Percentiles rank a stretch among this genome's conserved stretches.
These are phyloP conservation scores for Ictidomys tridecemlineatus DNA, from an alignment of 2,113 vertebrate species.

Conservation along the genomic window DNA sequence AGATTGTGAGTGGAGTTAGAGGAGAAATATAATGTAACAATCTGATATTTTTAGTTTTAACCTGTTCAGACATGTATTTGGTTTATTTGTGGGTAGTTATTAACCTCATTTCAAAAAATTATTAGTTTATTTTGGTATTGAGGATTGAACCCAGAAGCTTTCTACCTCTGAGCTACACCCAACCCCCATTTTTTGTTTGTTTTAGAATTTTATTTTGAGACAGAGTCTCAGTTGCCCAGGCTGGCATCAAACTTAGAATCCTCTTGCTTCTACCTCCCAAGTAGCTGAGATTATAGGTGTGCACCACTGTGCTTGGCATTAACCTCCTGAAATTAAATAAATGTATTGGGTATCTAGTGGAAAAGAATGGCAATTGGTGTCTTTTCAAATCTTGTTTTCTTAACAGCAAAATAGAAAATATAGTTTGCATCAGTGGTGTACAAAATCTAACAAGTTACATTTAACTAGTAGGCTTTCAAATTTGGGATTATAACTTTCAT, in stretches of 20 bases:
- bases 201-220: neutral
- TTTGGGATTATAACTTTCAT: constrained; percentile 48
- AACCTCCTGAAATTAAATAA: constrained; percentile 51
- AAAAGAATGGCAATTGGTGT: neutral
- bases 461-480: constrained; percentile 46
- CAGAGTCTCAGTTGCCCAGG: neutral
- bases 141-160: neutral
- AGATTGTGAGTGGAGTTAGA: constrained; percentile 21
- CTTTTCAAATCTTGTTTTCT: constrained; percentile 57
- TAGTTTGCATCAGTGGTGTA: constrained; percentile 43
- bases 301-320: neutral
- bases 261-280: neutral
- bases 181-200: neutral
- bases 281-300: neutral
- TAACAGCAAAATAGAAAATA: constrained; percentile 54
- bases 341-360: constrained; percentile 47
- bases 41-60: constrained; percentile 56
- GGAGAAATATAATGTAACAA: constrained; percentile 10
- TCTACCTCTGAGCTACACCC: neutral
- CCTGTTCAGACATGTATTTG: neutral
- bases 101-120: constrained; percentile 9
- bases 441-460: constrained; percentile 55
- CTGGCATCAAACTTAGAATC: neutral
- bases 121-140: neutral
- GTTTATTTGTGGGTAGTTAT: constrained; percentile 43